Conservation (phyloP, 2,113 vertebrate genomes). For the Ramphastos sulfuratus region DNA sequence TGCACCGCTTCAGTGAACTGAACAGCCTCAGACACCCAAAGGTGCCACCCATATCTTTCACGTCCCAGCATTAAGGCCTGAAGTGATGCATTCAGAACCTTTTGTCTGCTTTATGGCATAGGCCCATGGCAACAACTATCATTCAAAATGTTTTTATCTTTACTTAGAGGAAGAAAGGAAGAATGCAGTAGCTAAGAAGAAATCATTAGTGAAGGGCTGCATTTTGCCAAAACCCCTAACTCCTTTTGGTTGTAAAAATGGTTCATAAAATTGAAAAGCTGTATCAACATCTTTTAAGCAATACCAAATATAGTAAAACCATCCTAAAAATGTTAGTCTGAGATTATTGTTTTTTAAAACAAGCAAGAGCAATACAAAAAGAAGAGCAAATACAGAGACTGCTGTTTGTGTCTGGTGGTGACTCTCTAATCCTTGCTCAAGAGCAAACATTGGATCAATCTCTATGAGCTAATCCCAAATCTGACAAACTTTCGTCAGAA, state of each 20-base stretch:
- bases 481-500: not conserved
- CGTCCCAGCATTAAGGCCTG: not conserved
- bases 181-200: not conserved
- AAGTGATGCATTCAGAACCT: not conserved
- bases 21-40: not conserved
- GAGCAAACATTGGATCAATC: not conserved
- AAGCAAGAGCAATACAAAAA: not conserved
- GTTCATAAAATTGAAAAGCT: not conserved
- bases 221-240: not conserved
- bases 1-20: not conserved
- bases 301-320: not conserved
- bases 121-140: not conserved
- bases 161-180: not conserved
- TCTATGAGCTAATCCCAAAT: not conserved
- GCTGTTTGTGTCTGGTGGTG: not conserved
- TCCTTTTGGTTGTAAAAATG: not conserved
- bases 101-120: not conserved
- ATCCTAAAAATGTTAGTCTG: not conserved
- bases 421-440: not conserved
- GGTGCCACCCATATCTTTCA: not conserved
- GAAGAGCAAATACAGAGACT: not conserved
- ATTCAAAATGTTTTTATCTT: not conserved
- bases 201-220: not conserved
- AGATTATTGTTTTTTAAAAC: not conserved
- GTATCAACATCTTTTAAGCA: not conserved